These are phyloP conservation scores for Guaruba guarouba DNA, from an alignment of 2,113 vertebrate genomes.

Conservation along the genomic window DNA sequence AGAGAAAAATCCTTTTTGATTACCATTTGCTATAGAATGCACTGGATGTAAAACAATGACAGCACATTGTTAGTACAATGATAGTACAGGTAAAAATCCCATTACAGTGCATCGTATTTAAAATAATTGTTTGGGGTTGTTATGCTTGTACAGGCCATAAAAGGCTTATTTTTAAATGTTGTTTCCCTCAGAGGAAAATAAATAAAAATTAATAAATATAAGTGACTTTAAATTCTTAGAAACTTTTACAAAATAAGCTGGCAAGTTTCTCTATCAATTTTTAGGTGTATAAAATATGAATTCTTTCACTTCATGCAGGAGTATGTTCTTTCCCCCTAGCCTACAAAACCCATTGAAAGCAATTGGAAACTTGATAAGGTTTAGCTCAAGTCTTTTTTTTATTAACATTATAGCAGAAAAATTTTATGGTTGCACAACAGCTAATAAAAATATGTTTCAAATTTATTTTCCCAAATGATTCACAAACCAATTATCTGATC, in stretches of 20 bases:
- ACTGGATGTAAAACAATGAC: background rate
- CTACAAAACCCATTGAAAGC: background rate
- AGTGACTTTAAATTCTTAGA: background rate
- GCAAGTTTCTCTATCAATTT: background rate
- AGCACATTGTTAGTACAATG: background rate
- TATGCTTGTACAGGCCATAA: background rate
- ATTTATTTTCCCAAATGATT: background rate
- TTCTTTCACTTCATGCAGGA: background rate
- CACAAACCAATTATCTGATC: background rate
- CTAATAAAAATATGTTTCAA: background rate
- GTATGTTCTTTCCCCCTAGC: background rate
- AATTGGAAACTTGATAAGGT: background rate
- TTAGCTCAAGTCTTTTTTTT: background rate
- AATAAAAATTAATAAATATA: background rate
- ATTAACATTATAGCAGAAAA: background rate
- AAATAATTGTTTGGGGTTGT: background rate
- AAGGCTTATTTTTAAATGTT: background rate
- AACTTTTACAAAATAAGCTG: background rate
- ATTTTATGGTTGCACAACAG: background rate
- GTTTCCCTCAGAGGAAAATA: background rate
- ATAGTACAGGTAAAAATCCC: background rate
- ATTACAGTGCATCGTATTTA: background rate
- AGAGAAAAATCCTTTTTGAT: background rate
- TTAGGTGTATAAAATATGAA: background rate
- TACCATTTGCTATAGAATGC: background rate